Base-by-base conservation (phyloP, 2,797 vertebrate genomes). In the Melanotaenia maccullochi region DNA sequence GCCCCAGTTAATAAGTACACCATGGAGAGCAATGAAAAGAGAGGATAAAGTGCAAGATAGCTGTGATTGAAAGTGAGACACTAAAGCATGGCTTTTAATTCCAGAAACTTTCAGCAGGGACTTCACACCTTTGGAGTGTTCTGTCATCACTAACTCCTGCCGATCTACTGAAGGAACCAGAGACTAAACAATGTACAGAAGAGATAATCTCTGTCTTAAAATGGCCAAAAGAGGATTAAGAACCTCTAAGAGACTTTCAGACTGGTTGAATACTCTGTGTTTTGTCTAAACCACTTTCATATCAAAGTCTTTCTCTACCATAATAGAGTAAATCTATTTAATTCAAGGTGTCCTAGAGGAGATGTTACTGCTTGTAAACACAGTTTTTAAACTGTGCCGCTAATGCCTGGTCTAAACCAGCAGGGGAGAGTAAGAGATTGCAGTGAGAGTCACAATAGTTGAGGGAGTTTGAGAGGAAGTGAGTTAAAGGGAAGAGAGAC, bases 81-180 rank as follows among this genome's bases (percentile, higher is more conserved):
- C 35, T 65, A 2, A 20, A 65, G 18, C 22, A 55, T 49, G 52
- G 56, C 56, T 60, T 44, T 55, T 60, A 57, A 76, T 65, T 60
- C 36, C 32, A 22, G 60, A 9, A 32, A 47, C 40, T 47, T 62
- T 62, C 16, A 47, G 13, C 25, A 9, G 35, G 42, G 60, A 33
- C 11, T 30, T 44, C 8, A 9, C 9, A 11, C 13, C 40, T 18
- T 44, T 28, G 3, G 11, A 12, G 20, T 8, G 5, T 35, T 7
- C 25, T 32, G 9, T 59, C 11, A 59, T 47, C 16, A 12, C 18
- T 32, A 28, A 47, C 18, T 32, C 5, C 4, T n/a, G n/a, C 18
- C 18, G 6, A 11, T 51, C 20, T 3, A 12, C 11, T 22, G 24
- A 13, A 40, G 38, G 38, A 60, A 22, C n/a, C 49, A 12, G 47